Evolutionary conservation across 2,797 vertebrate genomes (phyloP), one percentile per base, ranked within the genome.

Genomic region (Hemibagrus guttatus): DNA sequence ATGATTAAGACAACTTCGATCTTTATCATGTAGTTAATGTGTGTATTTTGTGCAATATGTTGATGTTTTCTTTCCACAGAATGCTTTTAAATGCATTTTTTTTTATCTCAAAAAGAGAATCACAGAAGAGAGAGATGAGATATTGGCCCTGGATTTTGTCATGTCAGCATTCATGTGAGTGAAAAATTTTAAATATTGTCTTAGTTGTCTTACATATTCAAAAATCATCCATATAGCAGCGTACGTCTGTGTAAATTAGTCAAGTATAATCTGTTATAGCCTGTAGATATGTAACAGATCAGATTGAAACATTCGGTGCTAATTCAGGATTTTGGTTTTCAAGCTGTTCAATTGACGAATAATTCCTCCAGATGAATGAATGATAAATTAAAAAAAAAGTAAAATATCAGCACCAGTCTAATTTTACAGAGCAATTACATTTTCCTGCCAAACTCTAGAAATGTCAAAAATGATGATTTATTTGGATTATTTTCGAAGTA

Each of bases 1-100:
- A 90, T 26, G 89, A 82, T 82, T 84, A 83, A 9, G 1, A 39
- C 16, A 64, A 61, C 54, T 54, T 88, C 64, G 26, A 58, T 49
- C 49, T 86, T 17, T 31, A 42, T 64, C 58, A 74, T 8, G 26
- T n/a, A 16, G 39, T 42, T 13, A 26, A 35, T 79, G 31, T 75
- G 46, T 16, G 21, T 28, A 7, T 28, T 59, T 5, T 39, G 17
- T 49, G 79, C 0, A 28, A 46, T 61, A 58, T 79, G 39, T 21
- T 39, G 35, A 72, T 17, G 52, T 54, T 46, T 81, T 39, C 26
- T 63, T 6, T 28, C 26, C 6, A 6, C 19, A 7, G 4, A 14
- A 23, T 21, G 5, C 31, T 8, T 79, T 79, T 59, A 35, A 35
- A 17, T 23, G 3, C 14, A 12, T 79, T 58, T 58, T 21, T 26